Evolutionary conservation across 2,797 vertebrate genomes (phyloP).

Genomic region (Alectoris magna): DNA sequence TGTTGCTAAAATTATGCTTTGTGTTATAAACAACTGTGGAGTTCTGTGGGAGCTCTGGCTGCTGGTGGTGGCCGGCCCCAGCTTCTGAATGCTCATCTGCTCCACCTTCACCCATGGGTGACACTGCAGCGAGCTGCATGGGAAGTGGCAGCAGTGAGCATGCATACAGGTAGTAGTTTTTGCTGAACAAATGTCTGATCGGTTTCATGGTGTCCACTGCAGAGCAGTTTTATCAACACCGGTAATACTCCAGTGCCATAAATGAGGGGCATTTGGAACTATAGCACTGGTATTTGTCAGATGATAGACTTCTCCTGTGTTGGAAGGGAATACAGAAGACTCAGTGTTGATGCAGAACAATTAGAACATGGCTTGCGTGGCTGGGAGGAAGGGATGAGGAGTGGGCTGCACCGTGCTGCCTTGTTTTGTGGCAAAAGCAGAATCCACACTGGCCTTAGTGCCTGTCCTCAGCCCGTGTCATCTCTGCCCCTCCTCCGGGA

Average conservation of each 20-base stretch:
- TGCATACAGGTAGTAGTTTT: neutral
- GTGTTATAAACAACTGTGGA: neutral
- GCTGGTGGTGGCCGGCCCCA: neutral
- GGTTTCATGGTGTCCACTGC: neutral
- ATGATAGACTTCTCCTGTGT: neutral
- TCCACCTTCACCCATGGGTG: neutral
- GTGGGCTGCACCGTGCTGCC: fast-evolving
- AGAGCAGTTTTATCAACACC: constrained; percentile 22
- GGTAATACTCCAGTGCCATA: neutral
- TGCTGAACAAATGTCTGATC: neutral
- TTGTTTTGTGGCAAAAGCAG: neutral
- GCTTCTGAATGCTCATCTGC: neutral
- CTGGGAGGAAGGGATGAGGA: neutral
- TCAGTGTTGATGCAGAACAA: neutral
- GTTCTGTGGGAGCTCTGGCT: neutral
- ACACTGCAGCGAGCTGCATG: neutral
- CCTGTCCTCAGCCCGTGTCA: fast-evolving
- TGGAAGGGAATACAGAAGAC: neutral
- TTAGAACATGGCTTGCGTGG: fast-evolving
- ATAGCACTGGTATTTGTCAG: neutral
- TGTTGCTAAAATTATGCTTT: neutral
- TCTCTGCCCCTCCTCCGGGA: neutral
- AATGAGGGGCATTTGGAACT: constrained; percentile 17
- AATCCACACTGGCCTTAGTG: fast-evolving
- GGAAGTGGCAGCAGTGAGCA: neutral